Percentiles rank a stretch among this genome's conserved stretches.
Evolutionary conservation across 2,113 vertebrate species (phyloP).

Genomic region (Phasianus colchicus): DNA sequence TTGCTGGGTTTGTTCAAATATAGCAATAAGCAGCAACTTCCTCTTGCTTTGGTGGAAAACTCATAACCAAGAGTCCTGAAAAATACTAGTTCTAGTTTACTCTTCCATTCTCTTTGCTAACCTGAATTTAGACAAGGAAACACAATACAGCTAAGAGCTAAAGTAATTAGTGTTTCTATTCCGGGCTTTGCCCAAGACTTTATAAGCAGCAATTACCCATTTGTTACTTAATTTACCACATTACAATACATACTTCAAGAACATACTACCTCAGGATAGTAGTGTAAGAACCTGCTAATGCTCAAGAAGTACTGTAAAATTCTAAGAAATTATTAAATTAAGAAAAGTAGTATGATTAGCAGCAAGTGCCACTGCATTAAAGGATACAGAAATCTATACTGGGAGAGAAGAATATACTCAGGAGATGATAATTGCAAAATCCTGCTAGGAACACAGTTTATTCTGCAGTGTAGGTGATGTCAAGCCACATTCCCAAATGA

Average conservation of each 20-base stretch:
- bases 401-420: neutral
- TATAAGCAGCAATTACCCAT: neutral
- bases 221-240: neutral
- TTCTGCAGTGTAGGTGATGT: neutral
- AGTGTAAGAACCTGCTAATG: neutral
- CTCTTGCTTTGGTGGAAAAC: neutral
- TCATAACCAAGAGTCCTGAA: neutral
- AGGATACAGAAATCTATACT: neutral
- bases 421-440: neutral
- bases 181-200: neutral
- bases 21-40: slow-evolving; percentile 1
- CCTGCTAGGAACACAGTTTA: neutral
- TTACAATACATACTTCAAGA: neutral
- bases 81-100: fast-evolving
- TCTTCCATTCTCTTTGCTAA: neutral
- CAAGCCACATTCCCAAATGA: slow-evolving; percentile 38
- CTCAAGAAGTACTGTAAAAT: neutral
- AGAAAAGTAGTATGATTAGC: neutral
- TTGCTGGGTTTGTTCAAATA: neutral
- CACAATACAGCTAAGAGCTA: neutral
- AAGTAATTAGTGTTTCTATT: neutral
- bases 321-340: neutral
- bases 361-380: neutral
- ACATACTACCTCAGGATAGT: neutral
- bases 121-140: neutral